Evolutionary conservation across 2,888 invertebrate species (phyloP).

Genomic region (Plebejus melissa): DNA sequence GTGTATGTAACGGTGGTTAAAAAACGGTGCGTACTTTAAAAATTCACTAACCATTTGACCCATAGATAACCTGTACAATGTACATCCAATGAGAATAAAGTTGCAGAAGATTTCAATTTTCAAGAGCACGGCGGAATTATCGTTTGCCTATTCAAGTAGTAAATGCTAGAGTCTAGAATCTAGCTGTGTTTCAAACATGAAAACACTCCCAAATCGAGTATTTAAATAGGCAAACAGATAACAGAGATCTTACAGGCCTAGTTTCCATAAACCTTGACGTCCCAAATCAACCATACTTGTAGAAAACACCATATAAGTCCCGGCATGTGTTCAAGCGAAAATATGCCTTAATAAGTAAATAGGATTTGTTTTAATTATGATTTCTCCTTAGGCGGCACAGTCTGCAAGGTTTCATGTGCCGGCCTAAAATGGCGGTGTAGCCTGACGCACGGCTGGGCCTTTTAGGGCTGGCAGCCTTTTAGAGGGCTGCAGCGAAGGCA

Average conservation of each 20-base stretch:
- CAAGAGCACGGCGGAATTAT: not conserved
- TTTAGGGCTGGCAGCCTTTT: conserved; percentile 68
- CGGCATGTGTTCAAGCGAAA: conserved; percentile 5
- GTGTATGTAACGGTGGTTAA: no score
- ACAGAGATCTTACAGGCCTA: not conserved
- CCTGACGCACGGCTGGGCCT: conserved; percentile 55
- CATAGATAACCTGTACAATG: no score
- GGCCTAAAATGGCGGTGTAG: conserved; percentile 63
- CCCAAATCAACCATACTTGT: not conserved
- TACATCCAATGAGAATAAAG: not conserved
- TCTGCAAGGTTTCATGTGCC: conserved; percentile 48
- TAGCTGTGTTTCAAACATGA: not conserved
- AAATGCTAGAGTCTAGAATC: not conserved
- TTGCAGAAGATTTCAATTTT: not conserved
- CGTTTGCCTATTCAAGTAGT: not conserved
- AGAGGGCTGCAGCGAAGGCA: conserved; percentile 52
- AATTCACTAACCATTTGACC: no score
- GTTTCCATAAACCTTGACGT: not conserved
- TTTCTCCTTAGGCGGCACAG: conserved; percentile 35
- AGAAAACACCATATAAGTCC: conserved; percentile 6
- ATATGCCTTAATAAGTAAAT: conserved; percentile 22
- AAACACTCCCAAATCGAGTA: not conserved
- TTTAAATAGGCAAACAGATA: not conserved
- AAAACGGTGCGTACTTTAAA: no score
- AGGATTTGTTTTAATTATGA: conserved; percentile 36